Evolutionary conservation across 2,888 invertebrate genomes (phyloP), one percentile per base, ranked within the genome.

Genomic region (Trissolcus brochymenae): DNA sequence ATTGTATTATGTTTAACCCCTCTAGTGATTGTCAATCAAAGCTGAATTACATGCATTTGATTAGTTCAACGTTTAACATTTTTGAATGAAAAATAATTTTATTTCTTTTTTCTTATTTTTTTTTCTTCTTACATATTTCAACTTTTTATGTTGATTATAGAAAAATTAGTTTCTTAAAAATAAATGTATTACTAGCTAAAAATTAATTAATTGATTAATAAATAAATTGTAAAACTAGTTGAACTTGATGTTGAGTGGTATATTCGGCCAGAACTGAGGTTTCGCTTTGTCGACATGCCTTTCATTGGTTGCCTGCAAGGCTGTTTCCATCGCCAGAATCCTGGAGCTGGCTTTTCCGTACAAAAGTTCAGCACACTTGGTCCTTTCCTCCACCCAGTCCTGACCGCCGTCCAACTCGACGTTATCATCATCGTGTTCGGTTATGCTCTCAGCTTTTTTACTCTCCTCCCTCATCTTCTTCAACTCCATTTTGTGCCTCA

Each of bases 271-370:
- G 78, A 92, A 91, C 54, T 90, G 89, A 4, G 94, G 93, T 80
- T 93, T 92, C 2, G 90, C 86, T 73, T 90, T 90, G 82, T 94
- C 94, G 82, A 91, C 89, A 78, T 92, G 91, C 77, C 91, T 89
- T 74, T 95, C 92, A 87, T 92, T 94, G 51, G 92, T 91, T 65
- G 94, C 90, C 79, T 93, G 92, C 76, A 94, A 85, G 0, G 93
- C 92, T 77, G 93, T 93, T 90, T 95, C 95, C 91, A 95, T 92
- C 0, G 94, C 94, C 79, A 92, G 91, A 82, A 95, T 93, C 86
- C 90, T 92, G 19, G 93, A 90, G 85, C 94, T 92, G 13, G 91
- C 90, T 41, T 91, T 89, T 0, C 95, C 95, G 87, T 95, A 95
- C 16, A 94, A 85, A 70, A 90, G 87, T 80, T 90, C 89, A 79